These are phyloP conservation scores for Scomber japonicus DNA, from an alignment of 2,113 vertebrate species.

Conservation along the genomic window DNA sequence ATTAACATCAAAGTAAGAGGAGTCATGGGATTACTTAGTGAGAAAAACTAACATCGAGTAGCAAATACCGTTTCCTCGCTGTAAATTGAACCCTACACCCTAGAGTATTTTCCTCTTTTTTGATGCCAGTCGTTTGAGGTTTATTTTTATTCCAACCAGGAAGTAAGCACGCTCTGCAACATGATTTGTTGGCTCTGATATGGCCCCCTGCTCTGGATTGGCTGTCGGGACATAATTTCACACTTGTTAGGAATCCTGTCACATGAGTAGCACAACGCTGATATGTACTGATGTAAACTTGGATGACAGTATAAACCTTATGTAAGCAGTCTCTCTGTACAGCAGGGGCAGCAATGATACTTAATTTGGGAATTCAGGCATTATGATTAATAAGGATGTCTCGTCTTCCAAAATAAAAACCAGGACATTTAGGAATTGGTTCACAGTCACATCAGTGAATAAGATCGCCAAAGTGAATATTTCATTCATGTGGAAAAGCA, in stretches of 20 bases:
- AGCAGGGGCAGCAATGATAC: conserved; percentile 4
- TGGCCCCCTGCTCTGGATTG: conserved; percentile 49
- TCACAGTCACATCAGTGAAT: conserved; percentile 17
- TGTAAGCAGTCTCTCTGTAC: conserved; percentile 25
- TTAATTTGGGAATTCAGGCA: conserved; percentile 26
- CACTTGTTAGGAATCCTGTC: conserved; percentile 61
- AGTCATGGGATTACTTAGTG: background rate
- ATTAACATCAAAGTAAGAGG: background rate
- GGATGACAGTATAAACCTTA: conserved; percentile 36
- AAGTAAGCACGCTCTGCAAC: conserved; percentile 25
- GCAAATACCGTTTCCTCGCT: no score
- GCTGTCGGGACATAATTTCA: conserved; percentile 32
- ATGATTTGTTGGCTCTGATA: conserved; percentile 39
- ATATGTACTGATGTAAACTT: conserved; percentile 40
- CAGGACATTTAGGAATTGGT: conserved; percentile 9
- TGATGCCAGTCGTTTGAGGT: conserved; percentile 38
- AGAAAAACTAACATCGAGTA: background rate
- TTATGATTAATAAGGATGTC: conserved; percentile 51
- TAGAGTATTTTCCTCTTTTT: conserved; percentile 9
- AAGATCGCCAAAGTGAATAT: background rate
- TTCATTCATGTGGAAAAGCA: conserved; percentile 34
- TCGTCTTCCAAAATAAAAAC: conserved; percentile 14
- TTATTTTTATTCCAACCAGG: conserved; percentile 23
- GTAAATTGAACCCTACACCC: background rate
- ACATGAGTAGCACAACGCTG: conserved; percentile 43